phyloP scores from a whole-genome alignment of 2,888 invertebrate species.

The Noctuana brunneofusca region DNA sequence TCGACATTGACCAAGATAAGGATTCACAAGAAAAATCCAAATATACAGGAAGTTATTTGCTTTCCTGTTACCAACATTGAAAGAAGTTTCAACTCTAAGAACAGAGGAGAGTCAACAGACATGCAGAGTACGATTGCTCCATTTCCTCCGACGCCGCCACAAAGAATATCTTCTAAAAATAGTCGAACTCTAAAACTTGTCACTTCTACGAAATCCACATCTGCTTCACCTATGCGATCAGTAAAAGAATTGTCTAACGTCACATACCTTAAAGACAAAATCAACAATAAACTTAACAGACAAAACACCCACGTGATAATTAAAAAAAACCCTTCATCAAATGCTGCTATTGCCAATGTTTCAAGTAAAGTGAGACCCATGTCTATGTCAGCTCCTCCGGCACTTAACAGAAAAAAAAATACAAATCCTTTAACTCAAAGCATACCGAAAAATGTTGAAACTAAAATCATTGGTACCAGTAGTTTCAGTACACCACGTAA shows the following conservation, averaged over 20 bases:
- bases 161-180: slow-evolving; percentile 88
- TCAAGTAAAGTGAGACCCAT: slow-evolving; percentile 52
- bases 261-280: slow-evolving; percentile 84
- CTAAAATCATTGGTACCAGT: slow-evolving; percentile 62
- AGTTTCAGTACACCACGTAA: slow-evolving; percentile 75
- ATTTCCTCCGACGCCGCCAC: slow-evolving; percentile 88
- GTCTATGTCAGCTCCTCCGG: slow-evolving; percentile 72
- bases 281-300: slow-evolving; percentile 82
- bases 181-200: slow-evolving; percentile 87
- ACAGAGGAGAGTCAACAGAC: slow-evolving; percentile 83
- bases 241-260: slow-evolving; percentile 78
- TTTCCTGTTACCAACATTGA: slow-evolving; percentile 81
- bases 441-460: slow-evolving; percentile 48
- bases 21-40: slow-evolving; percentile 85
- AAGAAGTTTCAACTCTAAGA: slow-evolving; percentile 66
- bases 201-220: slow-evolving; percentile 75
- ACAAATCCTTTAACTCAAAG: slow-evolving; percentile 43
- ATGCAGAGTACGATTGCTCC: slow-evolving; percentile 65
- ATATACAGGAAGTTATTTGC: slow-evolving; percentile 82
- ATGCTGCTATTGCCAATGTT: slow-evolving; percentile 41
- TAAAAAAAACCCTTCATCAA: slow-evolving; percentile 46
- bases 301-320: slow-evolving; percentile 73
- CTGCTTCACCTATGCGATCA: slow-evolving; percentile 59
- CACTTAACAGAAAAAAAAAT: slow-evolving; percentile 64
- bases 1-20: slow-evolving; percentile 91